Conservation (phyloP, 37 sponge, comb jelly and placozoan genomes). For the Ephydatia muelleri region DNA sequence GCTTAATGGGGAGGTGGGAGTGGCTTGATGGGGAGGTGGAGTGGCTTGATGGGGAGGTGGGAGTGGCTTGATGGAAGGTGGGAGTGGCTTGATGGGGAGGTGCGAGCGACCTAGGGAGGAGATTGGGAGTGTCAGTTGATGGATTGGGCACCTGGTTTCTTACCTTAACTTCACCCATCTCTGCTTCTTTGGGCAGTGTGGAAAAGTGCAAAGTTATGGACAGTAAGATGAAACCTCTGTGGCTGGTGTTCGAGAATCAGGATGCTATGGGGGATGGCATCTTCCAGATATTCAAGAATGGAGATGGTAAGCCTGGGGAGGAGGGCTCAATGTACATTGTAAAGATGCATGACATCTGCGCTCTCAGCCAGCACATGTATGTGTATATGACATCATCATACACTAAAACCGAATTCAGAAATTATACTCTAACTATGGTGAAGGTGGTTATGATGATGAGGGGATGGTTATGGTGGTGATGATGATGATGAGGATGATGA, state of each 20-base stretch:
- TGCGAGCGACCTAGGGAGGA: no score
- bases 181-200: slow-evolving; percentile 11
- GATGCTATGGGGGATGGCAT: slow-evolving; percentile 64
- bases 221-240: slow-evolving; percentile 96
- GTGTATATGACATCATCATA: not conserved
- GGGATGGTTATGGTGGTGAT: no score
- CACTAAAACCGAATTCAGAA: not conserved
- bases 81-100: no score
- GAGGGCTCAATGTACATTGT: not conserved
- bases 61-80: no score
- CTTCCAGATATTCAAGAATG: slow-evolving; percentile 91
- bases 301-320: slow-evolving; percentile 72
- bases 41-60: no score
- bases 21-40: not conserved
- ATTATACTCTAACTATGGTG: no score
- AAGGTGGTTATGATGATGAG: no score
- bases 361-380: not conserved
- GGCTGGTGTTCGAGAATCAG: slow-evolving; percentile 86
- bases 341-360: not conserved
- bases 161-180: not conserved
- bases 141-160: not conserved
- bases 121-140: not conserved
- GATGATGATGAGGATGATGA: no score
- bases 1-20: not conserved
- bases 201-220: slow-evolving; percentile 95